A percentile compares a stretch with the other conserved stretches of the same genome.
Evolutionary conservation across 2,888 invertebrate genomes (phyloP).

Genomic region (Steinernema carpocapsae): DNA sequence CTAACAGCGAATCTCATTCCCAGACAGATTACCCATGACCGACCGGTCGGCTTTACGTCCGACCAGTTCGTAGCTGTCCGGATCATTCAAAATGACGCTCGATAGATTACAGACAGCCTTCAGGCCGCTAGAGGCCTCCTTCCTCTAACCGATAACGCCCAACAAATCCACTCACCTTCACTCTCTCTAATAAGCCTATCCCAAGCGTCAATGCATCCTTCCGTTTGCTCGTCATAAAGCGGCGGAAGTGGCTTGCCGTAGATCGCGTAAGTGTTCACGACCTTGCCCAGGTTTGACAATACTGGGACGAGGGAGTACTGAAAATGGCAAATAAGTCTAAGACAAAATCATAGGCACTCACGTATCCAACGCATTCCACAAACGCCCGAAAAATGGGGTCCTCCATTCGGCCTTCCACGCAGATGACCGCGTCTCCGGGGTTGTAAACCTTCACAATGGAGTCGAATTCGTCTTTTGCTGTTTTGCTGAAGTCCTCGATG

Average conservation of each 20-base stretch:
- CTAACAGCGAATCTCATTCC: too few species aligned
- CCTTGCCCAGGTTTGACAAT: neutral
- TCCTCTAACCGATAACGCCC: neutral
- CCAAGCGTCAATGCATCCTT: neutral
- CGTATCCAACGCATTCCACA: neutral
- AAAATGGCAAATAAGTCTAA: neutral
- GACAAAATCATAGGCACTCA: neutral
- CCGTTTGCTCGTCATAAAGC: neutral
- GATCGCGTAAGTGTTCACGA: neutral
- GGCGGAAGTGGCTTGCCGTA: neutral
- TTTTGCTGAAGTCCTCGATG: neutral
- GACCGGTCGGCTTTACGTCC: too few species aligned
- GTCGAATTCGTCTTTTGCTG: too few species aligned
- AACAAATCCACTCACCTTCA: too few species aligned
- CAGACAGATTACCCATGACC: too few species aligned
- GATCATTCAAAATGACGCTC: too few species aligned
- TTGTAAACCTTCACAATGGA: neutral
- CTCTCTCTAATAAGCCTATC: neutral
- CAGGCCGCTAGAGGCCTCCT: too few species aligned
- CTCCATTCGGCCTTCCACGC: conserved; percentile 3
- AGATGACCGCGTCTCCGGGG: neutral
- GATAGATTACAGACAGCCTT: too few species aligned
- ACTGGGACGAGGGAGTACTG: conserved; percentile 10
- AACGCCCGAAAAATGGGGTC: neutral
- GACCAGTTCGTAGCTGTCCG: too few species aligned